A percentile compares a stretch with the other conserved stretches of the same genome.
These are phyloP conservation scores for Scolopax rusticola DNA, from an alignment of 2,797 vertebrate genomes.

Conservation along the genomic window DNA sequence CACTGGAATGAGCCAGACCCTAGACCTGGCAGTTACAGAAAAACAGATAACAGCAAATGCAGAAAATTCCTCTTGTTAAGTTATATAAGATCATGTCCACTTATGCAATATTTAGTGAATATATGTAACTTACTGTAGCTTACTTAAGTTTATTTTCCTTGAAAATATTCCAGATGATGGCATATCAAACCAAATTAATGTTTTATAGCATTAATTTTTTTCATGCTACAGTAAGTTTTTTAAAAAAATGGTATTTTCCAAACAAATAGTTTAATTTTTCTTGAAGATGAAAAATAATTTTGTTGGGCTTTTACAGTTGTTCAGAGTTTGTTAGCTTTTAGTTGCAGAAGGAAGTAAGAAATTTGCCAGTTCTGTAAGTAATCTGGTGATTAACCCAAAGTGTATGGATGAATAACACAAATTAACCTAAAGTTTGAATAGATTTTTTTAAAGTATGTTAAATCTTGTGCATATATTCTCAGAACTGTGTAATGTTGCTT, in stretches of 20 bases:
- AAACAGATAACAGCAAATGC: neutral
- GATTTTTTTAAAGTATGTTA: neutral
- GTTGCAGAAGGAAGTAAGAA: neutral
- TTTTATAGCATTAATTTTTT: neutral
- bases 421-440: neutral
- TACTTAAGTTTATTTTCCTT: neutral
- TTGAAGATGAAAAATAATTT: neutral
- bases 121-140: neutral
- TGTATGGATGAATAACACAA: neutral
- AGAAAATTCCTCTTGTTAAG: neutral
- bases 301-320: neutral
- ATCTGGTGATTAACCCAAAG: neutral
- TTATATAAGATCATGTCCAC: neutral
- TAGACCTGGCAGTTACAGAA: neutral
- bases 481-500: neutral
- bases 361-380: neutral
- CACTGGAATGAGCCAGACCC: neutral
- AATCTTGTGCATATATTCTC: neutral
- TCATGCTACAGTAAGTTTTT: neutral
- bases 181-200: neutral
- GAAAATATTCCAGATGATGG: neutral
- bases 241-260: neutral
- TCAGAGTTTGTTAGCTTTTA: neutral
- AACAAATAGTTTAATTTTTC: neutral
- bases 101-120: neutral